Evolutionary conservation across 2,888 invertebrate species (phyloP), one percentile per base, ranked within the genome.

Genomic region (Chaetogeoica ovagalla): DNA sequence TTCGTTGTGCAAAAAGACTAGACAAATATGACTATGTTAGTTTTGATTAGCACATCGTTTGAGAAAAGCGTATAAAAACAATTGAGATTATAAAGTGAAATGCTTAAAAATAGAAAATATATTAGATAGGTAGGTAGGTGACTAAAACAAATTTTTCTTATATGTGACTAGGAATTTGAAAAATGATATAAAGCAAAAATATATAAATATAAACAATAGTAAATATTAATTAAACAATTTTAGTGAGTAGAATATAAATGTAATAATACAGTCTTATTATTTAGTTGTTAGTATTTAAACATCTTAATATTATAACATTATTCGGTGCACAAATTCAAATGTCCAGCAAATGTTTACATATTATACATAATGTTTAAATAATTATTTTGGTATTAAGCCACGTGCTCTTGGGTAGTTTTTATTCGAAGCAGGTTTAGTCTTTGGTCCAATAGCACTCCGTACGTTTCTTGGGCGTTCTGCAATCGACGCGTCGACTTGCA

Each of bases 301-400:
- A 71, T 60, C 37, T 65, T 57, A 43, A 75, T 43, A 66, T 43
- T 57, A 75, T 66, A 74, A 74, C 39, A 43, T 74, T 65, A 66
- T 66, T 75, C 69, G 69, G 69, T 77, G 76, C 69, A 77, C 52
- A 77, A 52, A n/a, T 68, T 75, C 7, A 43, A 77, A n/a, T 37
- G 17, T 77, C 30, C 23, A 69, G 37, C 62, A 70, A 70, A 70
- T 23, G 48, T 66, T 52, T 55, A 19, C 30, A 30, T 30, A 30
- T 30, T 30, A 30, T 30, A 30, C 30, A 30, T 30, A 30, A 30
- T 30, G 30, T 30, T 30, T 30, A 30, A 30, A 30, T 30, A 30
- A 13, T 82, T 83, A 84, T 82, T 85, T 85, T 59, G 84, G 84
- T 72, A 85, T 84, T 70, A 84, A 83, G 62, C 85, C 85, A 65